A percentile compares a stretch with the other conserved stretches of the same genome.
phyloP scores from a whole-genome alignment of 2,113 vertebrate genomes.

The Triplophysa tibetana region DNA sequence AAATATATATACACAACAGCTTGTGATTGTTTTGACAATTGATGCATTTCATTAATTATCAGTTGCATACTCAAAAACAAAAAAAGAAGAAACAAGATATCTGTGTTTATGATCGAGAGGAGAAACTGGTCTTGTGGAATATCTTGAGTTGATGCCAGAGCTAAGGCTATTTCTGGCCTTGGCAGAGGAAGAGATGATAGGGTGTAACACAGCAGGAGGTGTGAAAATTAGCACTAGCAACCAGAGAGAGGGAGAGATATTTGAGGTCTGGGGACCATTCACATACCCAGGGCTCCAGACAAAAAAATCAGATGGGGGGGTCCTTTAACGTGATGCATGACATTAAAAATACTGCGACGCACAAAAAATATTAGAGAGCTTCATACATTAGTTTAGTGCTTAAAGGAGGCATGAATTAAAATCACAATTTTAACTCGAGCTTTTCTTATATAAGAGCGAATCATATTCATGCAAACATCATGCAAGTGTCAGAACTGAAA shows the following conservation, averaged over 20 bases:
- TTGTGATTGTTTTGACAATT: not conserved
- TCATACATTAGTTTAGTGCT: too few relatives aligned
- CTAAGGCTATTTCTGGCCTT: conserved; percentile 48
- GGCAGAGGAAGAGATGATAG: conserved; percentile 41
- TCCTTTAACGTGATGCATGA: too few relatives aligned
- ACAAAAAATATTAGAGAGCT: too few relatives aligned
- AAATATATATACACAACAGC: too few relatives aligned
- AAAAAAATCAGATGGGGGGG: too few relatives aligned
- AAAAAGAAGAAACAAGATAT: not conserved
- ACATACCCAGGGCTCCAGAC: too few relatives aligned
- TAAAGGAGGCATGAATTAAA: too few relatives aligned
- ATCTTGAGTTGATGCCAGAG: not conserved
- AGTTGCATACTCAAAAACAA: not conserved
- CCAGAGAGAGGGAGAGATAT: conserved; percentile 1
- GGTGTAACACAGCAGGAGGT: conserved; percentile 51
- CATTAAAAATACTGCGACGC: too few relatives aligned
- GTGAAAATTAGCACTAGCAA: conserved; percentile 53
- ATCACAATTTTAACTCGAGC: too few relatives aligned
- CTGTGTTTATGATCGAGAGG: not conserved
- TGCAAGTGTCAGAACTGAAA: too few relatives aligned
- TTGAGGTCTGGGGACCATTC: not conserved
- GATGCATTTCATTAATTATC: not conserved
- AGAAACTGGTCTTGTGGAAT: conserved; percentile 11
- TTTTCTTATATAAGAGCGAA: too few relatives aligned
- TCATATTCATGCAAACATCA: too few relatives aligned